Conservation (phyloP, 1,140 invertebrate species). For the Amyelois transitella region DNA sequence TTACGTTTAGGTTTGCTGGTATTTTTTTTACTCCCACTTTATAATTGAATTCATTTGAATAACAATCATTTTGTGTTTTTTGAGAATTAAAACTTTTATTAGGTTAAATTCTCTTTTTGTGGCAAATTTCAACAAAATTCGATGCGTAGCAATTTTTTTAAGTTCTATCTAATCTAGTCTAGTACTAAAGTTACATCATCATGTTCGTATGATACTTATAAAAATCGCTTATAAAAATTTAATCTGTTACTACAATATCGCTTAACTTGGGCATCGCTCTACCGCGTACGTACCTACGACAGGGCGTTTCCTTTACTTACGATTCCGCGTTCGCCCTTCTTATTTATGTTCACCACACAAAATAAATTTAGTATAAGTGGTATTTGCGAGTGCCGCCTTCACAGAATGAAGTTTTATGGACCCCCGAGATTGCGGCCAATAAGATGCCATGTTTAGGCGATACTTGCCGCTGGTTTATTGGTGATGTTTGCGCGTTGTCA, state of each 20-base stretch:
- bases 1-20: too few species aligned
- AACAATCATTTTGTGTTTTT: too few species aligned
- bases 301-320: slow-evolving; percentile 11
- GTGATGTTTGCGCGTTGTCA: not conserved
- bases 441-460: not conserved
- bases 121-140: too few species aligned
- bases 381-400: slow-evolving; percentile 13
- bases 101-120: too few species aligned
- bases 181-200: too few species aligned
- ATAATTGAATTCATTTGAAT: too few species aligned
- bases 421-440: slow-evolving; percentile 4
- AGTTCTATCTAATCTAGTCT: too few species aligned
- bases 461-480: not conserved
- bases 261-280: not conserved
- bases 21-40: too few species aligned
- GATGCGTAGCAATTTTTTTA: too few species aligned
- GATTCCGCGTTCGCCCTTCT: slow-evolving; percentile 8
- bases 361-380: slow-evolving; percentile 17
- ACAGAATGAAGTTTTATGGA: slow-evolving; percentile 10
- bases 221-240: too few species aligned
- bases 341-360: slow-evolving; percentile 12
- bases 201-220: too few species aligned
- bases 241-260: not conserved
- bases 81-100: too few species aligned
- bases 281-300: not conserved